Base-by-base conservation (phyloP, 2,888 invertebrate genomes). In the Phaonia tiefii region DNA sequence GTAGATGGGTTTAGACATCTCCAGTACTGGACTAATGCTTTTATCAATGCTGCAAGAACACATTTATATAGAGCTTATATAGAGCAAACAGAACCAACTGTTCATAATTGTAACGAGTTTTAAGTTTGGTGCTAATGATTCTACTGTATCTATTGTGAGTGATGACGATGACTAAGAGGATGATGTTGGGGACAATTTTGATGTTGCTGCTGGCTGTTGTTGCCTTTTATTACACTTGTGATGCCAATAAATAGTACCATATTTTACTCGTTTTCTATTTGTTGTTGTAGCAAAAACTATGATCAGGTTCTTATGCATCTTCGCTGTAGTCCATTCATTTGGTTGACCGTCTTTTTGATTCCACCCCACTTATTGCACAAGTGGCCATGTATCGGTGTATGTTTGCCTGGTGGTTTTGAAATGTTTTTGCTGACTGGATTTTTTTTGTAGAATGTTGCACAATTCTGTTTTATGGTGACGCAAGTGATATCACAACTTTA, bases 371-470 rank as follows among this genome's bases (percentile, higher is more conserved):
- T n/a, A n/a, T n/a, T n/a, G 17, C 58, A 13, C 42, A 10, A 13
- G 1, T 20, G 42, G 4, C 5, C 20, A 25, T 13, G n/a, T 2
- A 26, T 7, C 13, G n/a, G n/a, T n/a, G 54, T 26, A n/a, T 58
- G 26, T 22, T n/a, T n/a, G n/a, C n/a, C n/a, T n/a, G n/a, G n/a
- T n/a, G n/a, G n/a, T n/a, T n/a, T n/a, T n/a, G n/a, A n/a, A n/a
- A n/a, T n/a, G n/a, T n/a, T n/a, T n/a, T n/a, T n/a, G n/a, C n/a
- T 54, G 54, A 54, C 11, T 54, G 31, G 20, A 5, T 66, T 66
- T 31, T n/a, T n/a, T n/a, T 51, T 81, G 73, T 73, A 76, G 81
- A 81, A 81, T 81, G 78, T 81, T 81, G 78, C 78, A 78, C 75
- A 77, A 81, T 72, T 49, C 2, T 13, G 26, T 10, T 22, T 4